Conservation (phyloP, 2,113 vertebrate species). For the Acanthisitta chloris region DNA sequence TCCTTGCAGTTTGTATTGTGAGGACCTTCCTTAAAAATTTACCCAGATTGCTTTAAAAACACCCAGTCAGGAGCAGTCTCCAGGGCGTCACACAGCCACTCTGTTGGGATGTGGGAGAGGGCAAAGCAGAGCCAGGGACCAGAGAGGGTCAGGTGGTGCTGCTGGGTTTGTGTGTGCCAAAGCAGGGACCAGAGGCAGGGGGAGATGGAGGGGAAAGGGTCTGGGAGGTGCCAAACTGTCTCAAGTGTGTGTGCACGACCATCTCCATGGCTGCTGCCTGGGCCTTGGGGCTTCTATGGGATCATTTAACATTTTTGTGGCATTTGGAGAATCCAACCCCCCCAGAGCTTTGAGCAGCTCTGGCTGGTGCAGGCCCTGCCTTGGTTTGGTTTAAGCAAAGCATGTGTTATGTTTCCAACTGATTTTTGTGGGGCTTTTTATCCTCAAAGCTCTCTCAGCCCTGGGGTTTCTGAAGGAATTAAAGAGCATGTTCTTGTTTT, state of each 20-base stretch:
- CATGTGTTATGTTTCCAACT: not conserved
- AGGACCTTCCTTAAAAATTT: not conserved
- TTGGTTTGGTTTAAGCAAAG: not conserved
- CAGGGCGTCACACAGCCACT: not conserved
- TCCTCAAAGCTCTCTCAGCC: not conserved
- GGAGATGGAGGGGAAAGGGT: not conserved
- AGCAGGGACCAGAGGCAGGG: not conserved
- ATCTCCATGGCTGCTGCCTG: not conserved
- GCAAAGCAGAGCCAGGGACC: rapidly evolving
- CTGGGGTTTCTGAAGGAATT: not conserved
- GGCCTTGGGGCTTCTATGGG: not conserved
- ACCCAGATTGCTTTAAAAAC: not conserved
- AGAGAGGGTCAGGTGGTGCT: not conserved
- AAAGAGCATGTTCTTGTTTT: not conserved
- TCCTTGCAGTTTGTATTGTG: not conserved
- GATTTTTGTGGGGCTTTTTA: not conserved
- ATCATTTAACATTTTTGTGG: not conserved
- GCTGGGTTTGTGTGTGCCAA: rapidly evolving
- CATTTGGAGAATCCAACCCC: not conserved
- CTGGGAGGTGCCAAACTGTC: rapidly evolving
- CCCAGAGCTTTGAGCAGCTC: rapidly evolving
- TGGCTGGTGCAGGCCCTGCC: rapidly evolving
- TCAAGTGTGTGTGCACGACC: not conserved
- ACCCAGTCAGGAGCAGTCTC: not conserved
- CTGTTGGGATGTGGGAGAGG: not conserved